Conservation (phyloP, 2,797 vertebrate species). For the Rhodeus uyekii region DNA sequence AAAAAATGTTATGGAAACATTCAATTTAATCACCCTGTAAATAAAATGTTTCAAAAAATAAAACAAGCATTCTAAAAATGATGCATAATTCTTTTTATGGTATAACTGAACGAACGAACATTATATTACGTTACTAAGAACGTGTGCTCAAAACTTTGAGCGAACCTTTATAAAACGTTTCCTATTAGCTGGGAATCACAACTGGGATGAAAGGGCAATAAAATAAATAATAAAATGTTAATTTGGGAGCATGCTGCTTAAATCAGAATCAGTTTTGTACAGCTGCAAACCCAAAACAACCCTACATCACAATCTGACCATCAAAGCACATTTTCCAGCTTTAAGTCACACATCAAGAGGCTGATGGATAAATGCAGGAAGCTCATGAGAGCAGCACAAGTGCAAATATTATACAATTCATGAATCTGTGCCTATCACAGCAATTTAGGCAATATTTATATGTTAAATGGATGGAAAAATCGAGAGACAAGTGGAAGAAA, state of each 20-base stretch:
- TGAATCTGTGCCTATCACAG: neutral
- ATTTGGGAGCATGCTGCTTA: neutral
- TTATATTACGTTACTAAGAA: neutral
- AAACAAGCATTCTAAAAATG: neutral
- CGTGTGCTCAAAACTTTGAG: neutral
- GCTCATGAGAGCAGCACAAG: neutral
- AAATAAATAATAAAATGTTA: neutral
- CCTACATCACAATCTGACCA: neutral
- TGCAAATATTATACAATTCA: neutral
- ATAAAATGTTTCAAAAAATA: neutral
- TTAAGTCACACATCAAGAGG: neutral
- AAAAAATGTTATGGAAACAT: no score
- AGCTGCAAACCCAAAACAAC: neutral
- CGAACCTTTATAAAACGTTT: no score
- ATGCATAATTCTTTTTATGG: no score
- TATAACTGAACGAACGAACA: no score
- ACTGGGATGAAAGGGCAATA: neutral
- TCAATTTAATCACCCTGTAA: no score
- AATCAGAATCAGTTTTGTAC: neutral
- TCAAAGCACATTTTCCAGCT: neutral
- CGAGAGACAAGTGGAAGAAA: neutral
- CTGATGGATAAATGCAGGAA: neutral
- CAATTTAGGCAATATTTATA: neutral
- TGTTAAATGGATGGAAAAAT: neutral
- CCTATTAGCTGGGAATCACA: neutral